phyloP scores from a whole-genome alignment of 2,113 vertebrate genomes.

The Isurus oxyrinchus region DNA sequence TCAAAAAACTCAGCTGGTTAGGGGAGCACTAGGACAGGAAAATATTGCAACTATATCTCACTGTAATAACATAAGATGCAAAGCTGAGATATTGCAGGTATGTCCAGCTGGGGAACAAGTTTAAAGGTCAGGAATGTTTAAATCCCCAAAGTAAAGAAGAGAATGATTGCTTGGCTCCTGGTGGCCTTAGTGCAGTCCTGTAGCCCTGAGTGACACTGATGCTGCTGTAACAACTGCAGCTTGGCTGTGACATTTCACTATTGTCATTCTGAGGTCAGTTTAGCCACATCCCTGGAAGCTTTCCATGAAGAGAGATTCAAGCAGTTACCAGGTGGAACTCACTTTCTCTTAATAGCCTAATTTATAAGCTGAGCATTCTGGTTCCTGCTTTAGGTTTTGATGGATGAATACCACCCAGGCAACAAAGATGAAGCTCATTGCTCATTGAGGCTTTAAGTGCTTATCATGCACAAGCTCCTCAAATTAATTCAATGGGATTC shows the following conservation, averaged over 20 bases:
- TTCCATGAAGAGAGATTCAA: not conserved
- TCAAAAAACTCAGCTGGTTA: not conserved
- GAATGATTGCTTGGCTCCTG: not conserved
- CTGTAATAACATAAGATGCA: not conserved
- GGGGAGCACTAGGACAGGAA: not conserved
- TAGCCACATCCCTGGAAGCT: not conserved
- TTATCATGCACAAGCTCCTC: slow-evolving; percentile 22
- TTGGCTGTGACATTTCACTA: not conserved
- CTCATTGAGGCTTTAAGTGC: slow-evolving; percentile 22
- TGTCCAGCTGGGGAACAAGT: not conserved
- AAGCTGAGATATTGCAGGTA: not conserved
- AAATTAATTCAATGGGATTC: slow-evolving; percentile 30
- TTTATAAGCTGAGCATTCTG: slow-evolving; percentile 11
- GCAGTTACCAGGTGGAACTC: slow-evolving; percentile 22
- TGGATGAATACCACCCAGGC: slow-evolving; percentile 25
- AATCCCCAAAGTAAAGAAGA: not conserved
- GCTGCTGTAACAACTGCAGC: too few species aligned
- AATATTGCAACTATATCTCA: not conserved
- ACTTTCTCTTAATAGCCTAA: not conserved
- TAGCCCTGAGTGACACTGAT: not conserved
- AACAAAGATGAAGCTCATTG: slow-evolving; percentile 25
- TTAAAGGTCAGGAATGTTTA: not conserved
- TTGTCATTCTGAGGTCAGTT: not conserved
- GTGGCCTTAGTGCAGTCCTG: not conserved
- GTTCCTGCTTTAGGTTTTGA: slow-evolving; percentile 19